phyloP scores from a whole-genome alignment of 37 sponge, comb jelly and placozoan genomes.

The Theonella swinhoei region DNA sequence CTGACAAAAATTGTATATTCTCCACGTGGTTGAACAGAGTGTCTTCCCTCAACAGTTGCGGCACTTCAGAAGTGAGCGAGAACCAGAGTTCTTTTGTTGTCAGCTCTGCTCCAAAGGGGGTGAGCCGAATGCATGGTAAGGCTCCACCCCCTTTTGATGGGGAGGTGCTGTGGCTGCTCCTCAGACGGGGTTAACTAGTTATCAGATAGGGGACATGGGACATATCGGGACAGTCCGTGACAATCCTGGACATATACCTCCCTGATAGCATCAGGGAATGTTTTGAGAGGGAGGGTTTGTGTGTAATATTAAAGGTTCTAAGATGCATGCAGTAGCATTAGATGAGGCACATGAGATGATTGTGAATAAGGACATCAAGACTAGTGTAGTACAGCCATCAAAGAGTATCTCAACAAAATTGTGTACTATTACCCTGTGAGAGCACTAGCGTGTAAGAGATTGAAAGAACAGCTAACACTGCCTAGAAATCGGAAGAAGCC shows the following conservation, averaged over 20 bases:
- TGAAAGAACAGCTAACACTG: background rate
- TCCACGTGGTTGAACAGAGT: no score
- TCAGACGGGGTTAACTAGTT: no score
- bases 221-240: no score
- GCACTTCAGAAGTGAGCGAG: no score
- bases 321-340: background rate
- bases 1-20: no score
- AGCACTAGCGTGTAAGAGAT: background rate
- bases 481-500: background rate
- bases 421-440: background rate
- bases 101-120: background rate
- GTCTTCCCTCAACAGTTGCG: no score
- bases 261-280: no score
- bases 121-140: background rate
- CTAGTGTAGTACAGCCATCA: background rate
- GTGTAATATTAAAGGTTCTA: background rate
- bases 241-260: background rate
- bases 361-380: background rate
- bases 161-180: no score
- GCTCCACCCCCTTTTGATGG: no score
- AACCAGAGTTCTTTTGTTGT: no score
- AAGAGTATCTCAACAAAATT: background rate
- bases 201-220: no score
- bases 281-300: background rate
- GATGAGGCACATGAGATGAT: constrained; percentile 22